These are phyloP conservation scores for Etheostoma nigrum DNA, from an alignment of 2,797 vertebrate genomes.

Conservation along the genomic window DNA sequence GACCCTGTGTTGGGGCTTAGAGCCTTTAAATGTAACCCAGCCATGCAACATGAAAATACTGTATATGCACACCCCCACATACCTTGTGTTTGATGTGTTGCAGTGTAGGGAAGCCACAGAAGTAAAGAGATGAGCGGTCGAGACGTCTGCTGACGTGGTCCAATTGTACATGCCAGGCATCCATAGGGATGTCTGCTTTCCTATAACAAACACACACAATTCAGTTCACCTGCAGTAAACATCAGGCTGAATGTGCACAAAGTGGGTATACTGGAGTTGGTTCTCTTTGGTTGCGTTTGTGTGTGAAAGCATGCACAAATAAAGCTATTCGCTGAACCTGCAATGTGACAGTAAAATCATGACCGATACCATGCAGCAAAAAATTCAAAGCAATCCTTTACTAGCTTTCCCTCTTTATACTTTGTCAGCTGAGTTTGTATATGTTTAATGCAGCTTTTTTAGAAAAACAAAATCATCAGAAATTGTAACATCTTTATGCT, in stretches of 20 bases:
- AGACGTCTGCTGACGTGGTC: constrained; percentile 84
- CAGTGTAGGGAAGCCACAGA: constrained; percentile 97
- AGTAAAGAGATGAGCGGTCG: constrained; percentile 92
- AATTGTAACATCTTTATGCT: not conserved
- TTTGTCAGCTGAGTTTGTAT: not conserved
- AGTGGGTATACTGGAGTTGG: not conserved
- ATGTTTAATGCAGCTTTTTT: not conserved
- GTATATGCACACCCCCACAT: constrained; percentile 11
- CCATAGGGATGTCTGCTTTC: constrained; percentile 88
- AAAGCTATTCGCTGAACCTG: not conserved
- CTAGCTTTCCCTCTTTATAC: not conserved
- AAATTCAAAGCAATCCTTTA: not conserved
- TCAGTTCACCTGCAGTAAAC: not conserved
- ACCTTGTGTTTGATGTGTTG: constrained; percentile 97
- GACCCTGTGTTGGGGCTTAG: not conserved
- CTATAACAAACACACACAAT: constrained; percentile 73
- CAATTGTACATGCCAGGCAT: constrained; percentile 91
- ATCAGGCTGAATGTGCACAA: not conserved
- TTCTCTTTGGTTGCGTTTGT: not conserved
- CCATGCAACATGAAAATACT: not conserved
- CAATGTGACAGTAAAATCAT: not conserved
- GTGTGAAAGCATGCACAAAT: not conserved
- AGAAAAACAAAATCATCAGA: no score
- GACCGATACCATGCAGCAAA: not conserved
- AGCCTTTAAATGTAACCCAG: not conserved